Evolutionary conservation across 2,113 vertebrate species (phyloP), one percentile per base, ranked within the genome.

Genomic region (Andinoacara biseriatus): DNA sequence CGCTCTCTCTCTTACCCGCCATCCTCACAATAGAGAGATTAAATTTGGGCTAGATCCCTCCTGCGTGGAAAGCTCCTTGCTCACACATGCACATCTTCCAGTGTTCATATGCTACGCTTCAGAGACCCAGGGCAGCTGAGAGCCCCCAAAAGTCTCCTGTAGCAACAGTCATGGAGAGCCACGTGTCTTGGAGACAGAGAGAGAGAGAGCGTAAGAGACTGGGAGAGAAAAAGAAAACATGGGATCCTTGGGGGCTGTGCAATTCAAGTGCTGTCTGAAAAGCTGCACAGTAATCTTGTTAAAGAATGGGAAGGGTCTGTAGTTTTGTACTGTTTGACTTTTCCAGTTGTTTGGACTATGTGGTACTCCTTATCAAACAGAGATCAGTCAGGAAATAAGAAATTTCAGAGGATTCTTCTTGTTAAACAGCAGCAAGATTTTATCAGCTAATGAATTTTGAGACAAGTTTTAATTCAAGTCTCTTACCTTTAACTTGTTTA

Each of bases 21-120:
- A 60, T 90, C 86, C 49, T 92, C 86, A 94, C 94, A 94, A 94
- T 91, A 90, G 92, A 93, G 87, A 86, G 93, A 94, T 93, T 93
- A 94, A 87, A 93, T 93, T 93, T 94, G 92, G 92, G 90, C 86
- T 91, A 91, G 81, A 92, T 89, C 81, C 89, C 90, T 92, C 88
- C 93, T 87, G 89, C 56, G 61, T 86, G 83, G 79, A 93, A 83
- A 92, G 90, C 91, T 88, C 87, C 69, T 75, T 35, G 52, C 83
- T 87, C 87, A 83, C 90, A 87, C 90, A 84, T 90, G 87, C 91
- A 90, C 85, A 60, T 93, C 91, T 89, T 74, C 80, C 78, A 76
- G 76, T 87, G 90, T 87, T 93, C 81, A 86, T 90, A 82, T 58
- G 82, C 79, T 56, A 87, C 29, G 84, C 91, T 91, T 87, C 74